Base-by-base conservation (phyloP, 2,113 vertebrate species). In the Coreoperca whiteheadi region DNA sequence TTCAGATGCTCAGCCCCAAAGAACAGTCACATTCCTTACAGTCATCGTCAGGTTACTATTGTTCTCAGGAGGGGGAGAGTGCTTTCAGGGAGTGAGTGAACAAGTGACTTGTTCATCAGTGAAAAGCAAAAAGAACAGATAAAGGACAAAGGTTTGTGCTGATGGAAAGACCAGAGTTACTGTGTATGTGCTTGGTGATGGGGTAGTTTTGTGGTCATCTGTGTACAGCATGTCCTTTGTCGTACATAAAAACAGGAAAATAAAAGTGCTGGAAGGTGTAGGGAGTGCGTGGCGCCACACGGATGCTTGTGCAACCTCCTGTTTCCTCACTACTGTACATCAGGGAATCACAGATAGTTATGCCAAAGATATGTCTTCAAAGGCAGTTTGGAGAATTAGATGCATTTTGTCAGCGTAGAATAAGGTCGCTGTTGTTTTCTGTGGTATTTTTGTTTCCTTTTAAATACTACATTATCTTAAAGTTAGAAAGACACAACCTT, bases 211-310 rank as follows among this genome's bases (percentile, higher is more conserved):
- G 85, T 63, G 63, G 53, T 63, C 61, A 14, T 82, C 66, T 71
- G 83, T 89, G 92, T 85, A 94, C 92, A 77, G 68, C 73, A 10
- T 87, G 91, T 93, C 80, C 79, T 89, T 83, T 89, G 90, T 88
- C 79, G 54, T 84, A 87, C 88, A 92, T 92, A 93, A 94, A 93
- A 93, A 92, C 94, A 94, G 94, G 94, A 94, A 94, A 93, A 91
- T 93, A 88, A 94, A 93, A 74, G 82, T 11, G 16, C 68, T 93
- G 87, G 84, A 92, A 94, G 91, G 92, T 90, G 90, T 91, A 86
- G 89, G 79, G 88, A 88, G 88, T 86, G 81, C 28, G 85, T 85
- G 87, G 80, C 76, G 81, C 79, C 81, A 75, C 82, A 79, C 82
- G 74, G 84, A 88, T 75, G 81, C 87, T 94, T 94, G 92, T 89